Evolutionary conservation across 2,797 vertebrate species (phyloP).

Genomic region (Clarias platycephalus): DNA sequence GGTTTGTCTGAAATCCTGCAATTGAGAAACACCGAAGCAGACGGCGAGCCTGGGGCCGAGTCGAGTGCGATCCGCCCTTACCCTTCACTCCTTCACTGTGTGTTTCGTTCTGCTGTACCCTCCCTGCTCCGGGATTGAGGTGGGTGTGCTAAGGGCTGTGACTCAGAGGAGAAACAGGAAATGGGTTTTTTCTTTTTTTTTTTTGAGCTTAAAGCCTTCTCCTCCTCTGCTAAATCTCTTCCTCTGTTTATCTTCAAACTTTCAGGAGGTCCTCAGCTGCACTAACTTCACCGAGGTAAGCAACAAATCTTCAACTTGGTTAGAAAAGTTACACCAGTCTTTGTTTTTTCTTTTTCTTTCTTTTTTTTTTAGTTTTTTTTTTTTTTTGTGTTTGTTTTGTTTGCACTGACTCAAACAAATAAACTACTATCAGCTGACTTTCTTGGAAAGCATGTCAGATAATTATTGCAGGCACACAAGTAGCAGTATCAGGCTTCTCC

Average conservation of each 20-base stretch:
- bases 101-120: not conserved
- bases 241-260: slow-evolving; percentile 32
- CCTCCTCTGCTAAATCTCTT: slow-evolving; percentile 44
- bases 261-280: not conserved
- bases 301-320: not conserved
- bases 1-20: not conserved
- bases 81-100: not conserved
- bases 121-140: not conserved
- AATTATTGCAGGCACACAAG: not conserved
- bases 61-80: not conserved
- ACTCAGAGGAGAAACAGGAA: slow-evolving; percentile 62
- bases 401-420: not conserved
- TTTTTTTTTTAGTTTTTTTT: not conserved
- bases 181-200: not conserved
- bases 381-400: too few relatives aligned
- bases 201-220: slow-evolving; percentile 1
- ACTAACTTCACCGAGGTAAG: slow-evolving; percentile 47
- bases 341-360: not conserved
- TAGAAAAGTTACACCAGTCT: not conserved
- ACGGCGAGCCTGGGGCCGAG: too few relatives aligned
- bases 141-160: slow-evolving; percentile 54
- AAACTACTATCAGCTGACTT: not conserved
- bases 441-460: not conserved
- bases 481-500: slow-evolving; percentile 23
- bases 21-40: not conserved